phyloP scores from a whole-genome alignment of 2,113 vertebrate genomes.

The Pomatorhinus ruficollis region DNA sequence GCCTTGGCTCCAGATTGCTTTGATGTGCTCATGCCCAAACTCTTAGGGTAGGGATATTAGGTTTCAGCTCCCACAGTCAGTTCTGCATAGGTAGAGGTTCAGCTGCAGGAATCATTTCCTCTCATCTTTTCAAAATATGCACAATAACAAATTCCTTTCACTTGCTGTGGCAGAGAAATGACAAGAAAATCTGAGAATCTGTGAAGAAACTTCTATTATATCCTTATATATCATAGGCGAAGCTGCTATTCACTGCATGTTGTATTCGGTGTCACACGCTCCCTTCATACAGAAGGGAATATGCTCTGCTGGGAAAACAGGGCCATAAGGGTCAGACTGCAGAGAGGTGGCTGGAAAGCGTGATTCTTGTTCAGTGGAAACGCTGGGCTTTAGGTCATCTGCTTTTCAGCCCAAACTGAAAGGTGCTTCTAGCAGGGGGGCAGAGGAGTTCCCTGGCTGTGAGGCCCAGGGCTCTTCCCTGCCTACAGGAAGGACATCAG shows the following conservation, averaged over 20 bases:
- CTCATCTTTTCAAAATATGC: not conserved
- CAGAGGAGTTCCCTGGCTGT: not conserved
- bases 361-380: not conserved
- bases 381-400: fast-evolving
- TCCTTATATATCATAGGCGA: not conserved
- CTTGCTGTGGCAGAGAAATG: not conserved
- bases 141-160: not conserved
- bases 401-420: not conserved
- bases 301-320: not conserved
- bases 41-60: not conserved
- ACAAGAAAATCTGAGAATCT: not conserved
- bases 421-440: not conserved
- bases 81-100: not conserved
- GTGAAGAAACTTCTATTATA: not conserved
- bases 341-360: not conserved
- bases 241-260: not conserved
- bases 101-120: not conserved
- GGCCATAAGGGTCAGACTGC: fast-evolving
- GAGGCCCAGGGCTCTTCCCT: not conserved
- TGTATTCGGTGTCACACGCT: fast-evolving
- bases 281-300: not conserved
- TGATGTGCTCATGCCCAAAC: not conserved
- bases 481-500: not conserved
- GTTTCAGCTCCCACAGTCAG: not conserved
- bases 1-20: not conserved